Evolutionary conservation across 2,888 invertebrate genomes (phyloP).

Genomic region (Drosophila yooni): DNA sequence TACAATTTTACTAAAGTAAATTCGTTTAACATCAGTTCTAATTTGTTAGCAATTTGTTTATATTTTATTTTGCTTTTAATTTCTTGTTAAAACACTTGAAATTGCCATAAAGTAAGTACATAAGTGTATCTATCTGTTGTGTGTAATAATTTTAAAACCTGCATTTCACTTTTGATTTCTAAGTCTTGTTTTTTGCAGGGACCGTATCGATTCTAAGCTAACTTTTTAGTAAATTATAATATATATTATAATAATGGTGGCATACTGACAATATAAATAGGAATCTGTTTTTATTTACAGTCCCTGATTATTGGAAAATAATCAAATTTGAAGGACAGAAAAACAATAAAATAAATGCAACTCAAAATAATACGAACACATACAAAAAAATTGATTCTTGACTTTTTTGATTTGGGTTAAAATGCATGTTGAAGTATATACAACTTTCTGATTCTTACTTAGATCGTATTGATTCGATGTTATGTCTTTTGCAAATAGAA

Average conservation of each 20-base stretch:
- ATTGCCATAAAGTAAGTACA: constrained; percentile 73
- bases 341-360: constrained; percentile 48
- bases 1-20: constrained; percentile 83
- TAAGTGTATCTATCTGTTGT: constrained; percentile 41
- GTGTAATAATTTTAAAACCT: constrained; percentile 24
- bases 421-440: constrained; percentile 4
- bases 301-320: constrained; percentile 22
- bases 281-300: not conserved
- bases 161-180: constrained; percentile 31
- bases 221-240: not conserved
- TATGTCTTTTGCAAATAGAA: constrained; percentile 24
- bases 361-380: not conserved
- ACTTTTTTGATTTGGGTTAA: constrained; percentile 5
- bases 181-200: constrained; percentile 27
- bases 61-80: constrained; percentile 21
- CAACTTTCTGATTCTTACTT: constrained; percentile 12
- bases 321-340: constrained; percentile 16
- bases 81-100: constrained; percentile 63
- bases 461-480: constrained; percentile 1
- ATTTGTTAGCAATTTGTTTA: constrained; percentile 56
- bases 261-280: not conserved
- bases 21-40: constrained; percentile 84
- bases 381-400: not conserved
- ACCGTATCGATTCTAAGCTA: not conserved
- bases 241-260: not conserved